phyloP scores from a whole-genome alignment of 2,888 invertebrate genomes.

The Seira musarum region DNA sequence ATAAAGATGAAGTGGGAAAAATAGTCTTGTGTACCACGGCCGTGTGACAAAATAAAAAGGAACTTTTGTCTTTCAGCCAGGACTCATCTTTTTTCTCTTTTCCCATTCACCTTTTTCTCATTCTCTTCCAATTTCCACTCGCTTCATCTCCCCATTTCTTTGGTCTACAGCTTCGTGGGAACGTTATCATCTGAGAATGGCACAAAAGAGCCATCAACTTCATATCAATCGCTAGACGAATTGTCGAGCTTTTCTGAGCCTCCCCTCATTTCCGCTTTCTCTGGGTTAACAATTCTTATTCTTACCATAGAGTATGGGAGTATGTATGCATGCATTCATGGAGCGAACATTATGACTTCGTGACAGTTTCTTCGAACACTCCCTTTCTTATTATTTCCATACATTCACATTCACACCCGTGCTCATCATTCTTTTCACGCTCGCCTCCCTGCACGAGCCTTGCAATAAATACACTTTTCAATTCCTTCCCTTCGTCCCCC shows the following conservation, averaged over 20 bases:
- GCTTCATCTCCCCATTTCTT: background rate
- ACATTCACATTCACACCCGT: slow-evolving; percentile 4
- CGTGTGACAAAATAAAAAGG: slow-evolving; percentile 37
- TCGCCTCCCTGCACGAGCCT: background rate
- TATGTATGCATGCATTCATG: slow-evolving; percentile 12
- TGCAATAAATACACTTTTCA: slow-evolving; percentile 7
- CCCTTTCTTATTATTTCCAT: background rate
- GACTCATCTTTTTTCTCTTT: slow-evolving; percentile 2
- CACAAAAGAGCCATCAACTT: slow-evolving; percentile 49
- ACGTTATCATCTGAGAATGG: slow-evolving; percentile 46
- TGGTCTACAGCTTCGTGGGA: slow-evolving; percentile 47
- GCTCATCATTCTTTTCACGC: slow-evolving; percentile 18
- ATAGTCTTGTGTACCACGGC: slow-evolving; percentile 9
- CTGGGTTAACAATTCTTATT: slow-evolving; percentile 9
- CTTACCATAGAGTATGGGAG: no score
- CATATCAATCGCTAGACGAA: slow-evolving; percentile 42
- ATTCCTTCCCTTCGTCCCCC: background rate
- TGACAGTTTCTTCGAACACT: slow-evolving; percentile 28
- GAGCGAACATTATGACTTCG: slow-evolving; percentile 44
- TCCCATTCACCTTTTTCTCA: slow-evolving; percentile 1
- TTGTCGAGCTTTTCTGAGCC: slow-evolving; percentile 15
- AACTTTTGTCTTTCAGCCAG: slow-evolving; percentile 30
- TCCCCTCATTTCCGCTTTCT: slow-evolving; percentile 37
- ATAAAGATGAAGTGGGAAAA: slow-evolving; percentile 25
- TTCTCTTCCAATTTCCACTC: background rate